These are phyloP conservation scores for Apantesis nais DNA, from an alignment of 2,888 invertebrate genomes.

Conservation along the genomic window DNA sequence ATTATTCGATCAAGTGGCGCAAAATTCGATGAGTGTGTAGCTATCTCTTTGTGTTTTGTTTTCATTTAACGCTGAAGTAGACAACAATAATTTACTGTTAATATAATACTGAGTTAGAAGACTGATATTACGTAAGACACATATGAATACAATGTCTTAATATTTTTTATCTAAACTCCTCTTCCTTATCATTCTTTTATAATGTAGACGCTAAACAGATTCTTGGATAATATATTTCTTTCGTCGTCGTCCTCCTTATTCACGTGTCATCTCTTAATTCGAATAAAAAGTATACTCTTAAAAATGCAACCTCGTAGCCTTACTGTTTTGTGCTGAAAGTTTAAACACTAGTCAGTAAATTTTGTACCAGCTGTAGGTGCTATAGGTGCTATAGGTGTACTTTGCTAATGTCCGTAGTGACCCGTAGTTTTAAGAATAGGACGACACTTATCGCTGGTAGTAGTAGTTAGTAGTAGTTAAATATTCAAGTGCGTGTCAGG, in stretches of 20 bases:
- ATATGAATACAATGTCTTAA: background rate
- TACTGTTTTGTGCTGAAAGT: background rate
- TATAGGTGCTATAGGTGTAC: too few relatives aligned
- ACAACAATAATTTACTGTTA: too few relatives aligned
- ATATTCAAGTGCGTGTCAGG: background rate
- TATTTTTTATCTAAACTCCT: background rate
- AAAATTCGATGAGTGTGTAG: too few relatives aligned
- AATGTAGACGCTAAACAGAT: background rate
- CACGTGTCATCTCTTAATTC: background rate
- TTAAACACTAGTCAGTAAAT: slow-evolving; percentile 3
- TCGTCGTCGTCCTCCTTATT: background rate
- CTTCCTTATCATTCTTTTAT: background rate
- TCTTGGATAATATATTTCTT: background rate
- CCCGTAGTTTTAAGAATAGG: background rate
- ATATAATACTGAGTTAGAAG: too few relatives aligned
- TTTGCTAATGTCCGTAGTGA: background rate
- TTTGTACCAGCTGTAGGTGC: background rate
- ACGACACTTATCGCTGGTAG: background rate
- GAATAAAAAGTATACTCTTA: background rate
- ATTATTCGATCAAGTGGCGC: too few relatives aligned
- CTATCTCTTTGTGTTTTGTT: too few relatives aligned
- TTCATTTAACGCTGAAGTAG: too few relatives aligned
- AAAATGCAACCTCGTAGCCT: slow-evolving; percentile 3
- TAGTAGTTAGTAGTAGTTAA: background rate
- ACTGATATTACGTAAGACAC: background rate